These are phyloP conservation scores for Drosophila demipolita DNA, from an alignment of 2,888 invertebrate species.

Conservation along the genomic window DNA sequence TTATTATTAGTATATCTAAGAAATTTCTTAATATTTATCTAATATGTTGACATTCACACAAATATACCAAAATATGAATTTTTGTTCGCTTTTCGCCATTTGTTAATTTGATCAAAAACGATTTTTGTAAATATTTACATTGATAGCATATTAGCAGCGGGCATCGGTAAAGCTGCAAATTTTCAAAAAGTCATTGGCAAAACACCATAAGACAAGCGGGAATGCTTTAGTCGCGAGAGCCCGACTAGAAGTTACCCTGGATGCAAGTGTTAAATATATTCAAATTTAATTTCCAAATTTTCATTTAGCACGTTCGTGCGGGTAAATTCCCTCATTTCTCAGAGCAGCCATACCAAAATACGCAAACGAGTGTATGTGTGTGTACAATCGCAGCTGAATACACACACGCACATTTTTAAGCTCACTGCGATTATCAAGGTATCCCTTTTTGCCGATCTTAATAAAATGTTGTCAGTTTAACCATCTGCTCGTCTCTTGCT, in stretches of 20 bases:
- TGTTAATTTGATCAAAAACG: slow-evolving; percentile 67
- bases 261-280: not conserved
- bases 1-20: slow-evolving; percentile 22
- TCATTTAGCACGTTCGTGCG: not conserved
- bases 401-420: not conserved
- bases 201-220: slow-evolving; percentile 11
- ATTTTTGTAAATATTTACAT: slow-evolving; percentile 76
- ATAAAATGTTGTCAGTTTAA: not conserved
- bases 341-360: not conserved
- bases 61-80: not conserved
- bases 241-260: not conserved
- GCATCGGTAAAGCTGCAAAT: slow-evolving; percentile 15
- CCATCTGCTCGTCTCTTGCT: not conserved
- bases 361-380: not conserved
- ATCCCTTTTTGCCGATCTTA: not conserved
- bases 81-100: slow-evolving; percentile 28
- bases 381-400: not conserved
- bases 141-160: slow-evolving; percentile 43
- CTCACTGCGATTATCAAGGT: not conserved
- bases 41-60: slow-evolving; percentile 44
- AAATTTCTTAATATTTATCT: slow-evolving; percentile 72
- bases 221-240: not conserved
- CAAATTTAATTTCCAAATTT: not conserved
- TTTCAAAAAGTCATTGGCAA: slow-evolving; percentile 49
- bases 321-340: not conserved